Conservation (phyloP, 2,113 vertebrate species). For the Coryphaenoides rupestris region DNA sequence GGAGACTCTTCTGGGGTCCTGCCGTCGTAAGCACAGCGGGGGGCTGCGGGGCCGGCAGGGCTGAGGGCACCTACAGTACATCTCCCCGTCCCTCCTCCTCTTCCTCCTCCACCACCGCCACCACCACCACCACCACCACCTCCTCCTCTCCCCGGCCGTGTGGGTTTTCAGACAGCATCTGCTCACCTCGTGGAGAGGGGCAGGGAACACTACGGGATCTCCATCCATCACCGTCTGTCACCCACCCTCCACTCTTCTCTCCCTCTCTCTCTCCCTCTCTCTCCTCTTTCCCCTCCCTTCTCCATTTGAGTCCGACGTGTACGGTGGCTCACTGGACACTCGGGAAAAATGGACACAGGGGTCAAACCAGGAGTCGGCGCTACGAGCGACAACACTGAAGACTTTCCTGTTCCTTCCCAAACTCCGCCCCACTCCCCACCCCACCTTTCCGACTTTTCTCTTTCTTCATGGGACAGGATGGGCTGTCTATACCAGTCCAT, state of each 20-base stretch:
- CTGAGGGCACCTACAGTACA: constrained; percentile 37
- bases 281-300: constrained; percentile 23
- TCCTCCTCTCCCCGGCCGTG: constrained; percentile 21
- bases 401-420: constrained; percentile 20
- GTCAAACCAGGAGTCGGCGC: constrained; percentile 25
- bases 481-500: constrained; percentile 51
- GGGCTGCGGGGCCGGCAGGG: constrained; percentile 56
- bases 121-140: no score
- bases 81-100: background rate
- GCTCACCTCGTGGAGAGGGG: constrained; percentile 40
- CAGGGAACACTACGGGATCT: constrained; percentile 42
- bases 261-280: constrained; percentile 3
- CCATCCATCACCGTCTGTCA: constrained; percentile 50
- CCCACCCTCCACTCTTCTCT: constrained; percentile 11
- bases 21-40: constrained; percentile 64
- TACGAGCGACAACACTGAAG: constrained; percentile 22
- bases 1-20: constrained; percentile 76
- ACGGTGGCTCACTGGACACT: no score
- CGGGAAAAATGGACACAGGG: no score
- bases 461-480: constrained; percentile 7
- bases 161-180: constrained; percentile 35
- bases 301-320: constrained; percentile 26
- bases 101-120: no score
- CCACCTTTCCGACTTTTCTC: background rate
- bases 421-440: constrained; percentile 5